Conservation (phyloP, 2,113 vertebrate genomes). For the Elephas maximus region DNA sequence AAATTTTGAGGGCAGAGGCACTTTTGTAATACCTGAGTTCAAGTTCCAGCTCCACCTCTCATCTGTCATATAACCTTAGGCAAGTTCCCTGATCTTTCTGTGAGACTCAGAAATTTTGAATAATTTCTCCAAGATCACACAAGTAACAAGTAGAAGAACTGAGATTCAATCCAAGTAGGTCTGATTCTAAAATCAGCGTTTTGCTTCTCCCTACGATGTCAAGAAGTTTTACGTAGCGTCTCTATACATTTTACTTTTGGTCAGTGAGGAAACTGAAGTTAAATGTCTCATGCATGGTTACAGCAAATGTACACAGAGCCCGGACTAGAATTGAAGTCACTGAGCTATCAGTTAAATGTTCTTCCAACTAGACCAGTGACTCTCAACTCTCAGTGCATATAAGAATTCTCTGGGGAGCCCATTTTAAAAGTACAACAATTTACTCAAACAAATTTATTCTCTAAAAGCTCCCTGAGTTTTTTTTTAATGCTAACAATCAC, state of each 20-base stretch:
- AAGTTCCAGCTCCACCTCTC: neutral
- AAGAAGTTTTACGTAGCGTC: neutral
- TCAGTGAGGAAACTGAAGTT: neutral
- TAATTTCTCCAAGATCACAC: neutral
- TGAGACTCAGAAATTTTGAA: neutral
- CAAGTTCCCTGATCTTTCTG: neutral
- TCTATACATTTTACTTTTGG: neutral
- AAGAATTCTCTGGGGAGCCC: neutral
- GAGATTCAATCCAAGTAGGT: neutral
- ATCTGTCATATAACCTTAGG: neutral
- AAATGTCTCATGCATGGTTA: neutral
- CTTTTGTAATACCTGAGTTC: neutral
- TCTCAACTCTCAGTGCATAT: neutral
- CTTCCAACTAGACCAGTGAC: neutral
- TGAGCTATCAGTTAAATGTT: neutral
- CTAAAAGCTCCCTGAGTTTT: neutral
- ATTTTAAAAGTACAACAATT: neutral
- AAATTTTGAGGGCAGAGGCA: neutral
- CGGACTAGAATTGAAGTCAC: neutral
- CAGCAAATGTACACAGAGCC: neutral
- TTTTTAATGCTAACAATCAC: neutral
- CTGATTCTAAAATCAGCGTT: neutral
- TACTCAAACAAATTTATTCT: neutral
- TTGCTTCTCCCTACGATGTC: neutral
- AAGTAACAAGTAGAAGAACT: neutral